These are phyloP conservation scores for Triplophysa bombifrons DNA, from an alignment of 2,797 vertebrate species.

Conservation along the genomic window DNA sequence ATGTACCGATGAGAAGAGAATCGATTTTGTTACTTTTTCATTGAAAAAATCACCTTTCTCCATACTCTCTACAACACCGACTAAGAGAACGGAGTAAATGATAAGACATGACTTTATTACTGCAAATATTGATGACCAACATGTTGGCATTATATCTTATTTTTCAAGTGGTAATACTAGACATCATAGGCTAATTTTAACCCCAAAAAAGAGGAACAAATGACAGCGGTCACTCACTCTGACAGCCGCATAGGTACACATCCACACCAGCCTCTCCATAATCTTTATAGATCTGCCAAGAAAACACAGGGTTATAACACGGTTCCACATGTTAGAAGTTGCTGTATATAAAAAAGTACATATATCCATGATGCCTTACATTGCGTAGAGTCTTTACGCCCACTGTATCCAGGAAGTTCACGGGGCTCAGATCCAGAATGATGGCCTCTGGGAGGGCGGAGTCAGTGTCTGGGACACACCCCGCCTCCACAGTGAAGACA, in stretches of 20 bases:
- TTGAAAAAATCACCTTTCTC: slow-evolving; percentile 86
- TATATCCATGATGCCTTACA: slow-evolving; percentile 69
- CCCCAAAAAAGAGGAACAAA: too few species aligned
- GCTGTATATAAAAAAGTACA: background rate
- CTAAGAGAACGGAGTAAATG: slow-evolving; percentile 58
- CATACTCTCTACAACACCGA: slow-evolving; percentile 78
- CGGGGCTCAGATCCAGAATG: slow-evolving; percentile 85
- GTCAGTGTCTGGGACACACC: slow-evolving; percentile 17
- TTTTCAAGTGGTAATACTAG: background rate
- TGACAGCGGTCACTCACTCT: slow-evolving; percentile 74
- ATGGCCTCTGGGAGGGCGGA: slow-evolving; percentile 75
- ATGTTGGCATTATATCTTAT: too few species aligned
- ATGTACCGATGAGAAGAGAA: slow-evolving; percentile 84
- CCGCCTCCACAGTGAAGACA: slow-evolving; percentile 60
- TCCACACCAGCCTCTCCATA: slow-evolving; percentile 86
- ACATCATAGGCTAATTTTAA: background rate
- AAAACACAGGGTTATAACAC: slow-evolving; percentile 47
- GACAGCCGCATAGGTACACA: slow-evolving; percentile 83
- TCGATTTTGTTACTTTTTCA: slow-evolving; percentile 81
- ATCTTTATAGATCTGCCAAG: slow-evolving; percentile 85
- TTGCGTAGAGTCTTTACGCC: slow-evolving; percentile 86
- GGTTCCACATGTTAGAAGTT: background rate
- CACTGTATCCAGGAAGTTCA: slow-evolving; percentile 92
- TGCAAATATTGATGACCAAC: background rate
- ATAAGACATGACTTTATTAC: background rate